These are phyloP conservation scores for Emydura subglobosa DNA, from an alignment of 2,113 vertebrate genomes.

Conservation along the genomic window DNA sequence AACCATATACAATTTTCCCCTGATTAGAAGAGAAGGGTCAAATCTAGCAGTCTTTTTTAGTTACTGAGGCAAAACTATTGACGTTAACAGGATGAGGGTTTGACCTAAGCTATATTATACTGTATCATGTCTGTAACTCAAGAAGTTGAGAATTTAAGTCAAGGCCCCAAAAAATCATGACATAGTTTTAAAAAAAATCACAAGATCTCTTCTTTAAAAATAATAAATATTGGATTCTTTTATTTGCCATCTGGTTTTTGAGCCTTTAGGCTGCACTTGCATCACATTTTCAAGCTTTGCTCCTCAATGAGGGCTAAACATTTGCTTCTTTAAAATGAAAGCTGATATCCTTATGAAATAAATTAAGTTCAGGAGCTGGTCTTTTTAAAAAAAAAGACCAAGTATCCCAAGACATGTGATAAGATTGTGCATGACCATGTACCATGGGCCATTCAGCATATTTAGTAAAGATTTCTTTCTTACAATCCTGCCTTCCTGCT, in stretches of 20 bases:
- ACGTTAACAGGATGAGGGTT: background rate
- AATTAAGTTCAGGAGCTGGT: background rate
- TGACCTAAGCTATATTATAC: background rate
- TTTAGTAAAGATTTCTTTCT: background rate
- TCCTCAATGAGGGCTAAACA: background rate
- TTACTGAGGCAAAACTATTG: background rate
- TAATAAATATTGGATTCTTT: too few species aligned
- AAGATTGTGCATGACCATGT: background rate
- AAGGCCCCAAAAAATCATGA: background rate
- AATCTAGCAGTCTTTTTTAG: background rate
- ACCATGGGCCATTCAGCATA: background rate
- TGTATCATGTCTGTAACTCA: background rate
- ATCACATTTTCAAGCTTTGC: background rate
- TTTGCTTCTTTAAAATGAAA: background rate
- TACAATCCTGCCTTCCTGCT: background rate
- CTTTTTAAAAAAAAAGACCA: background rate
- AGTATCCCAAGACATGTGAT: background rate
- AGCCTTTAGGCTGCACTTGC: too few species aligned
- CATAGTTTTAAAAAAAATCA: background rate
- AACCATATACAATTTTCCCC: constrained; percentile 22
- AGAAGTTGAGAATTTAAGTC: constrained; percentile 19
- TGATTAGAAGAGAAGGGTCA: background rate
- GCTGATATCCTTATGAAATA: background rate
- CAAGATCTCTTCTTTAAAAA: too few species aligned
- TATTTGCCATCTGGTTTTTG: too few species aligned